Conservation (phyloP, 1,140 invertebrate genomes). For the Drosophila albomicans region DNA sequence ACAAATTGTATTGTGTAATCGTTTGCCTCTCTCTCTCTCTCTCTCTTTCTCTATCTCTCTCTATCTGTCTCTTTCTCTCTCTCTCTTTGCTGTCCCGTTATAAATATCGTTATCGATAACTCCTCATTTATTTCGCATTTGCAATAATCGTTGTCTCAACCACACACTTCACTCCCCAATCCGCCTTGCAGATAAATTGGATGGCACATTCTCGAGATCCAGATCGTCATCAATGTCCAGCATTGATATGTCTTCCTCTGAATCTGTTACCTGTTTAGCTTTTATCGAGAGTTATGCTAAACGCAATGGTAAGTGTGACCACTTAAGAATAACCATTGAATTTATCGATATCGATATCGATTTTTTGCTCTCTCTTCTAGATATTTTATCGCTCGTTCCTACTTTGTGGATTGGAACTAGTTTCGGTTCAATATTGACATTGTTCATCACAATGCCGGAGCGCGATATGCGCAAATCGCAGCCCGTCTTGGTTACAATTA, state of each 20-base stretch:
- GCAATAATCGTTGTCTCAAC: slow-evolving; percentile 8
- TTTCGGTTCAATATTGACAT: slow-evolving; percentile 96
- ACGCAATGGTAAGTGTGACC: slow-evolving; percentile 91
- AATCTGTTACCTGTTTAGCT: slow-evolving; percentile 97
- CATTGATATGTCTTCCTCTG: slow-evolving; percentile 97
- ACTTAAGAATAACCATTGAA: too few species aligned
- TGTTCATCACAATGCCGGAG: slow-evolving; percentile 94
- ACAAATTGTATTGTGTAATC: too few species aligned
- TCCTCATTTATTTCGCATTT: not conserved
- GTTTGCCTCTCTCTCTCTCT: slow-evolving; percentile 23
- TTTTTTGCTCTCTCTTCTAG: slow-evolving; percentile 30
- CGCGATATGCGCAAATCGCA: slow-evolving; percentile 93
- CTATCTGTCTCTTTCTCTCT: slow-evolving; percentile 25
- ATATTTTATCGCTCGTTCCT: slow-evolving; percentile 86
- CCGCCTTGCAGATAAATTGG: slow-evolving; percentile 93
- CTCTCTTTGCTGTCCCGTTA: slow-evolving; percentile 41
- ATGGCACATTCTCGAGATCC: slow-evolving; percentile 97
- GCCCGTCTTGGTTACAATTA: slow-evolving; percentile 95
- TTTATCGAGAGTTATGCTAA: slow-evolving; percentile 98
- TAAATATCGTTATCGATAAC: slow-evolving; percentile 10
- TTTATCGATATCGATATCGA: slow-evolving; percentile 1
- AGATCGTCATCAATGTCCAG: slow-evolving; percentile 98
- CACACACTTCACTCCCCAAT: not conserved
- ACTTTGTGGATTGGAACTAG: slow-evolving; percentile 98
- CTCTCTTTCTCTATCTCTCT: slow-evolving; percentile 20